Percentiles rank a stretch among this genome's conserved stretches.
phyloP scores from a whole-genome alignment of 2,113 vertebrate genomes.

The western clawed frog (Xenopus tropicalis) region DNA sequence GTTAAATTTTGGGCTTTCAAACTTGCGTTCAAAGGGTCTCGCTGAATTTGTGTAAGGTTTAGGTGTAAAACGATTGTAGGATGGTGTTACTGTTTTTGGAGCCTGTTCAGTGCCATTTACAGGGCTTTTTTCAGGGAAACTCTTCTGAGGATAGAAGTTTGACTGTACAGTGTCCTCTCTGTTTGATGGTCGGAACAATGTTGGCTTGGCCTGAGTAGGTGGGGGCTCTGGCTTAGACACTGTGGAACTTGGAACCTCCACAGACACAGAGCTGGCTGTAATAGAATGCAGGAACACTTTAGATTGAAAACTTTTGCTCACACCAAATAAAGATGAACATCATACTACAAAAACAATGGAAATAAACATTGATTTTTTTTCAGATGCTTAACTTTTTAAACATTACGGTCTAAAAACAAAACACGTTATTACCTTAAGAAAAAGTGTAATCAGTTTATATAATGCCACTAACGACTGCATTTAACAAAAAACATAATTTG shows the following conservation, averaged over 20 bases:
- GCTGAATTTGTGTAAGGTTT: conserved; percentile 81
- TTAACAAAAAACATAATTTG: too few species aligned
- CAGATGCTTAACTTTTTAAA: too few species aligned
- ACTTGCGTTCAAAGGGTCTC: conserved; percentile 92
- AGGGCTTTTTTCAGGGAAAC: conserved; percentile 75
- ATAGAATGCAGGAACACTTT: conserved; percentile 31
- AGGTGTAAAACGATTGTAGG: conserved; percentile 80
- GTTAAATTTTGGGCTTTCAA: conserved; percentile 97
- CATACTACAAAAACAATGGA: neutral
- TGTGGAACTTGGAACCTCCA: conserved; percentile 71
- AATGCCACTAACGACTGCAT: too few species aligned
- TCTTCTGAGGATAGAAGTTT: conserved; percentile 81
- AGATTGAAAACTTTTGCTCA: too few species aligned
- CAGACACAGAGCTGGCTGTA: conserved; percentile 71
- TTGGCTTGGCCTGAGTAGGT: conserved; percentile 65
- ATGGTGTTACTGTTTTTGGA: conserved; percentile 64
- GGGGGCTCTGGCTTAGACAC: conserved; percentile 76
- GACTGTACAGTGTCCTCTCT: conserved; percentile 79
- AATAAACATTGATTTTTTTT: neutral
- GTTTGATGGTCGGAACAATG: conserved; percentile 70
- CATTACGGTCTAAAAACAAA: too few species aligned
- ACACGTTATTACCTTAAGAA: too few species aligned
- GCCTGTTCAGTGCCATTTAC: conserved; percentile 75
- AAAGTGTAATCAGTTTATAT: too few species aligned
- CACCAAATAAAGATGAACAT: neutral